Evolutionary conservation across 2,888 invertebrate genomes (phyloP).

Genomic region (Priocnemis perturbator): DNA sequence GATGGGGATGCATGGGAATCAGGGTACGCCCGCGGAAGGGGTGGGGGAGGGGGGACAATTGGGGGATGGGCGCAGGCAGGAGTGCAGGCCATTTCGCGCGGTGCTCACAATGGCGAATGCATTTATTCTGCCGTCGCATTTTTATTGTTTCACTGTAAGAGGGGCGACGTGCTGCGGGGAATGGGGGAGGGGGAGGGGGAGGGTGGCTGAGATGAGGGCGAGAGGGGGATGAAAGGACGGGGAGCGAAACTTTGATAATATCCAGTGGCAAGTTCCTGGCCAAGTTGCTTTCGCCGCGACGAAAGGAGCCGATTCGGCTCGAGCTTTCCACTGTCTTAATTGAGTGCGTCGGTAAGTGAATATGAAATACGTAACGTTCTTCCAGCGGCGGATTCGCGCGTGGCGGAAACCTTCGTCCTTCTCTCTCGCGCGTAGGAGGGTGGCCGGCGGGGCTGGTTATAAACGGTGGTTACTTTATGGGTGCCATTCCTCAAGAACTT

Average conservation of each 20-base stretch:
- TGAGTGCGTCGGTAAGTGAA: constrained; percentile 48
- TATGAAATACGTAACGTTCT: constrained; percentile 38
- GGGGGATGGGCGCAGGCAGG: constrained; percentile 28
- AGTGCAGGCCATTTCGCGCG: constrained; percentile 48
- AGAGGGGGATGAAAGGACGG: constrained; percentile 15
- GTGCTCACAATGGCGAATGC: constrained; percentile 61
- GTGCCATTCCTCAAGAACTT: constrained; percentile 13
- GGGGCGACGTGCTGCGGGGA: background rate
- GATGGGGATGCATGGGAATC: constrained; percentile 13
- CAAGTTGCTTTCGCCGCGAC: constrained; percentile 5
- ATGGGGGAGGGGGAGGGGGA: constrained; percentile 7
- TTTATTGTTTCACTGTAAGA: constrained; percentile 57
- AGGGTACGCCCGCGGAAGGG: constrained; percentile 2
- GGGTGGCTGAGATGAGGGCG: constrained; percentile 18
- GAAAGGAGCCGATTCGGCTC: constrained; percentile 30
- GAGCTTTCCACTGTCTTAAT: constrained; percentile 51
- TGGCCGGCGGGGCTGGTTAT: background rate
- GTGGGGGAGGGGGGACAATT: constrained; percentile 11
- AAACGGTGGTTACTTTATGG: constrained; percentile 12
- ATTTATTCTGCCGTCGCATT: constrained; percentile 63
- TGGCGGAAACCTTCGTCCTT: background rate
- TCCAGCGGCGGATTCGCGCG: background rate
- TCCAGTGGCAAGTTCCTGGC: constrained; percentile 48
- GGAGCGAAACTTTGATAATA: constrained; percentile 67
- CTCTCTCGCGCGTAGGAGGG: background rate